Conservation (phyloP, 2,888 invertebrate species). For the Sipunculus nudus region DNA sequence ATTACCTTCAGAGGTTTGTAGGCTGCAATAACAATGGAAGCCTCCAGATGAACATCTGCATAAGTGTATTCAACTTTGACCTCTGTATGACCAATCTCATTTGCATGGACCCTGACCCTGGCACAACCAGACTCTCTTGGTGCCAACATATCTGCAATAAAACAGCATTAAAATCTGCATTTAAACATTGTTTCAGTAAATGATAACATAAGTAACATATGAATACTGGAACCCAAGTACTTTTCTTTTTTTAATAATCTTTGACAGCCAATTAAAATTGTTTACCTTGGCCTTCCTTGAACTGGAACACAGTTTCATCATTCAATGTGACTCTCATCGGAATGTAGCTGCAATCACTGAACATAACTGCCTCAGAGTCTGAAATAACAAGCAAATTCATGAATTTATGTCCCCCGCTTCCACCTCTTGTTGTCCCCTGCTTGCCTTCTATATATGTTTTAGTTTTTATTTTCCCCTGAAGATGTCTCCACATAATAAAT, state of each 20-base stretch:
- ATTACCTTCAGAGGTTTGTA: constrained; percentile 60
- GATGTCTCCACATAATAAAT: too few species aligned
- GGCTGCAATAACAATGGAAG: constrained; percentile 60
- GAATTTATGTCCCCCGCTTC: too few species aligned
- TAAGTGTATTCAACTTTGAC: constrained; percentile 52
- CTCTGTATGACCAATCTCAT: constrained; percentile 59
- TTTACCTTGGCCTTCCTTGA: too few species aligned
- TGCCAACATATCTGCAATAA: not conserved
- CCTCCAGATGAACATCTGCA: constrained; percentile 46
- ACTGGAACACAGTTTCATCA: constrained; percentile 53
- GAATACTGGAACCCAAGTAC: too few species aligned
- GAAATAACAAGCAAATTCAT: not conserved
- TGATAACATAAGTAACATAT: too few species aligned
- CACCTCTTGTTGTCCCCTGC: too few species aligned
- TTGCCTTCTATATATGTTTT: too few species aligned
- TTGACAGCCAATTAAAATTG: too few species aligned
- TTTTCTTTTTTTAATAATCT: too few species aligned
- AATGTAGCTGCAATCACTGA: constrained; percentile 49
- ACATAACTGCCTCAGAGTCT: constrained; percentile 9
- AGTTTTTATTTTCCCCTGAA: too few species aligned
- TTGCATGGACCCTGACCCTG: constrained; percentile 51
- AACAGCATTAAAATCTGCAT: not conserved
- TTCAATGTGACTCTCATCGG: constrained; percentile 50
- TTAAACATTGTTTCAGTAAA: not conserved
- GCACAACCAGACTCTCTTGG: constrained; percentile 52